A percentile compares a stretch with the other conserved stretches of the same genome.
phyloP scores from a whole-genome alignment of 2,888 invertebrate species.

The Troides helena region DNA sequence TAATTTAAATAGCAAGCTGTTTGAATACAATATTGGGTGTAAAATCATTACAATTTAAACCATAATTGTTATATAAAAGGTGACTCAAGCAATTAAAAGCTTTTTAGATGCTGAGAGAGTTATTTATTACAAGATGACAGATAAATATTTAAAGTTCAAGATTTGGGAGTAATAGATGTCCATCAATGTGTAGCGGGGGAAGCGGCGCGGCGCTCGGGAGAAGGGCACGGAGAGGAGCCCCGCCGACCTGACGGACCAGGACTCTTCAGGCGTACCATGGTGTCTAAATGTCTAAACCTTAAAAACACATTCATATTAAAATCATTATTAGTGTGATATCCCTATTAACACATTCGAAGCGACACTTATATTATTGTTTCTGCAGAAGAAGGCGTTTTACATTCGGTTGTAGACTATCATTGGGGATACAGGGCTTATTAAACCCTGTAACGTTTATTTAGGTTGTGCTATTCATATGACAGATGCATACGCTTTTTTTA shows the following conservation, averaged over 20 bases:
- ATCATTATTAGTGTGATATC: too few species aligned
- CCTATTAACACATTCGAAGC: too few species aligned
- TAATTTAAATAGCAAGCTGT: background rate
- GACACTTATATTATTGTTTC: too few species aligned
- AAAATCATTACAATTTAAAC: too few species aligned
- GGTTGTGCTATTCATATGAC: too few species aligned
- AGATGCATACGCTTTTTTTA: too few species aligned
- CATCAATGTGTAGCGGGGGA: constrained; percentile 57
- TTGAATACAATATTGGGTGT: background rate
- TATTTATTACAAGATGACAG: constrained; percentile 41
- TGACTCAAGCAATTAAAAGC: constrained; percentile 1
- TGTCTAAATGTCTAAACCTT: constrained; percentile 93
- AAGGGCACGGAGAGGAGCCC: constrained; percentile 86
- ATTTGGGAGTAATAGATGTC: constrained; percentile 13
- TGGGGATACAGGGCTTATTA: too few species aligned
- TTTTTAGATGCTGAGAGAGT: constrained; percentile 47
- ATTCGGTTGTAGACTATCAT: too few species aligned
- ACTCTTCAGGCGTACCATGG: constrained; percentile 89
- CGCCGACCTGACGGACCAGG: constrained; percentile 82
- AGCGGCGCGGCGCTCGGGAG: constrained; percentile 81
- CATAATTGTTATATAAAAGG: background rate
- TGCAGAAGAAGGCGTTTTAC: too few species aligned
- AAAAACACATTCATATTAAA: constrained; percentile 8
- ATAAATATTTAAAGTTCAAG: constrained; percentile 3
- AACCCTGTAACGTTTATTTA: too few species aligned